Conservation (phyloP, 2,797 vertebrate species). For the Cheirogaleus major region DNA sequence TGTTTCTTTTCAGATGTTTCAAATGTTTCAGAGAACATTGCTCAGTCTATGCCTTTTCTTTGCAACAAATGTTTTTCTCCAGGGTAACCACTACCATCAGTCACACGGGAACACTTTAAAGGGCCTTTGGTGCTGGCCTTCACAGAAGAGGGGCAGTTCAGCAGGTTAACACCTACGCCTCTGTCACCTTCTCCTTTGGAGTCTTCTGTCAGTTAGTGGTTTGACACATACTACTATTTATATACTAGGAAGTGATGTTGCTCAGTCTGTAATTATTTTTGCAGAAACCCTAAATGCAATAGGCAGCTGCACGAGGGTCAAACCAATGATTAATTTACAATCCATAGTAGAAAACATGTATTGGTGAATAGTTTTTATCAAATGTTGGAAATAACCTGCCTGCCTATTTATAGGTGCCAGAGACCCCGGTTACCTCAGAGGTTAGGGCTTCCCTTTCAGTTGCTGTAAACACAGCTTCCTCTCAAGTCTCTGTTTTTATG, state of each 20-base stretch:
- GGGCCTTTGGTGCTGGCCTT: neutral
- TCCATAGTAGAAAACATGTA: neutral
- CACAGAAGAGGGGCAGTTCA: neutral
- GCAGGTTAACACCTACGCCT: neutral
- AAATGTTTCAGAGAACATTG: neutral
- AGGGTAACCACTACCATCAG: neutral
- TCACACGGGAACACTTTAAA: neutral
- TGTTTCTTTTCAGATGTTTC: neutral
- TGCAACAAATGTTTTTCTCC: neutral
- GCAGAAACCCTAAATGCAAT: neutral
- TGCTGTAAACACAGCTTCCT: constrained; percentile 84
- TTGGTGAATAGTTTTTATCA: constrained; percentile 18
- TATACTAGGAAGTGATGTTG: neutral
- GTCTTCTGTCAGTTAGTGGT: neutral
- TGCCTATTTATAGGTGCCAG: constrained; percentile 81
- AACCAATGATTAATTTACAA: constrained; percentile 27
- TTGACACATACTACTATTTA: neutral
- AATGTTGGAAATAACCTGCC: constrained; percentile 63
- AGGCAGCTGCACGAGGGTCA: neutral
- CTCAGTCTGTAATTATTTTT: constrained; percentile 40
- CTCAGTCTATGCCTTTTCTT: neutral
- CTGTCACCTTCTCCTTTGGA: neutral
- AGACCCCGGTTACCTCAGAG: constrained; percentile 73
- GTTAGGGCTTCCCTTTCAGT: constrained; percentile 78
- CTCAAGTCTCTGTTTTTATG: constrained; percentile 80